phyloP scores from a whole-genome alignment of 2,113 vertebrate species.

The Martes martes region DNA sequence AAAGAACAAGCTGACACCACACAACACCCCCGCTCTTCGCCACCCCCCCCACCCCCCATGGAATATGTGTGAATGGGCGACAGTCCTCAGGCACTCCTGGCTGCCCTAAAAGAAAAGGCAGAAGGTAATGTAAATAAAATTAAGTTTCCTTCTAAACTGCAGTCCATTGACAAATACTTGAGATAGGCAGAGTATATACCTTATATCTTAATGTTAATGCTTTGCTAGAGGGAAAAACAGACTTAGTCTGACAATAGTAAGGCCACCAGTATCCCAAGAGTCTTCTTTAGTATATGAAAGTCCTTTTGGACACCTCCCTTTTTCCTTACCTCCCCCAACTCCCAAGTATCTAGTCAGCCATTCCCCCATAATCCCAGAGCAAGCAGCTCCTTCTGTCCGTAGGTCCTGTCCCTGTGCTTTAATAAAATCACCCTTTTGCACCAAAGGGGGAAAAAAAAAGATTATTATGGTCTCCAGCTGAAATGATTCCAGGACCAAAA shows the following conservation, averaged over 20 bases:
- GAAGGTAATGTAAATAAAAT: background rate
- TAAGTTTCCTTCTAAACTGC: background rate
- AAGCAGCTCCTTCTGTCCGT: background rate
- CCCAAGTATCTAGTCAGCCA: background rate
- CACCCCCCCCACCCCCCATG: too few species aligned
- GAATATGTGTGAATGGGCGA: background rate
- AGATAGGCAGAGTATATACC: background rate
- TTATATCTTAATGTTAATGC: background rate
- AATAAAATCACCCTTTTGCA: background rate
- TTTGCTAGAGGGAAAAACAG: background rate
- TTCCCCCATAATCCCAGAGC: background rate
- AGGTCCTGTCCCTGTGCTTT: background rate
- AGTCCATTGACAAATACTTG: background rate
- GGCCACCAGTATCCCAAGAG: background rate
- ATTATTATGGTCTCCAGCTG: background rate
- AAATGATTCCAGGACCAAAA: background rate
- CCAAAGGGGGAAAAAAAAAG: background rate
- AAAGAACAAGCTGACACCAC: background rate
- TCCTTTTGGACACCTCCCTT: background rate
- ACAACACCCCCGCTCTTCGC: background rate
- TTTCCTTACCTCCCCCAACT: background rate
- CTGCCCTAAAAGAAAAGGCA: background rate
- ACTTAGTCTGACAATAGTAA: background rate
- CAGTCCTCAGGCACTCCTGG: background rate
- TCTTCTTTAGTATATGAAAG: background rate